Percentiles rank a stretch among this genome's conserved stretches.
These are phyloP conservation scores for Zhengitettix transpicula DNA, from an alignment of 2,888 invertebrate species.

Conservation along the genomic window DNA sequence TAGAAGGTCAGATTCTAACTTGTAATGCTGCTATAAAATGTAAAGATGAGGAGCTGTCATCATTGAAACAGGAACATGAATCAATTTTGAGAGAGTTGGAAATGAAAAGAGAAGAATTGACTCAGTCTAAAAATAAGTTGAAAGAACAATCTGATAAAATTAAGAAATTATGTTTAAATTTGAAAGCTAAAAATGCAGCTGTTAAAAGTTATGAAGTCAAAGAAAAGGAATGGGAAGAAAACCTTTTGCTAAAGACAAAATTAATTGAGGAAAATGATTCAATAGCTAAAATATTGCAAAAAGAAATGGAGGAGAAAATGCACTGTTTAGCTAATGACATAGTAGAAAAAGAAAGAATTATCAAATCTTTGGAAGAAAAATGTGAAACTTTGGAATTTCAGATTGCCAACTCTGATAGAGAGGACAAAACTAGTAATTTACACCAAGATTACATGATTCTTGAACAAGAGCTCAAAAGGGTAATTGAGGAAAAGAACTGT, in stretches of 20 bases:
- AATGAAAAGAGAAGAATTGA: constrained; percentile 24
- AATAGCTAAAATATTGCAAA: not conserved
- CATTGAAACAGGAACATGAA: too few relatives aligned
- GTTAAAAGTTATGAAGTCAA: constrained; percentile 22
- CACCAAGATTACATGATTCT: not conserved
- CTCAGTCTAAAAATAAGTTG: constrained; percentile 39
- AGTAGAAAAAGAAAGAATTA: not conserved
- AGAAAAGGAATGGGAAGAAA: constrained; percentile 7
- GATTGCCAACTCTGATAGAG: too few relatives aligned
- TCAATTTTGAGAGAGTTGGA: too few relatives aligned
- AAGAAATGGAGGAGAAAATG: not conserved
- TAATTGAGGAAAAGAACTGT: not conserved
- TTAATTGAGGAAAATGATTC: constrained; percentile 16
- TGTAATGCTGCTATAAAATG: too few relatives aligned
- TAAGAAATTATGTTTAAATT: constrained; percentile 57
- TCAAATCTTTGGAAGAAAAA: not conserved
- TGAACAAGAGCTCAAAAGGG: not conserved
- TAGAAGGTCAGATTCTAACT: too few relatives aligned
- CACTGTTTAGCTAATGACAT: not conserved
- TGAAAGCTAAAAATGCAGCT: constrained; percentile 52
- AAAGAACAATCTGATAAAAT: constrained; percentile 57
- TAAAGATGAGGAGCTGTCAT: too few relatives aligned
- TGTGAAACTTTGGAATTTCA: not conserved
- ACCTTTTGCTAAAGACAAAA: constrained; percentile 10
- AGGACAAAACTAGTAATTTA: too few relatives aligned